Evolutionary conservation across 2,888 invertebrate genomes (phyloP).

Genomic region (Tetranychus truncatus): DNA sequence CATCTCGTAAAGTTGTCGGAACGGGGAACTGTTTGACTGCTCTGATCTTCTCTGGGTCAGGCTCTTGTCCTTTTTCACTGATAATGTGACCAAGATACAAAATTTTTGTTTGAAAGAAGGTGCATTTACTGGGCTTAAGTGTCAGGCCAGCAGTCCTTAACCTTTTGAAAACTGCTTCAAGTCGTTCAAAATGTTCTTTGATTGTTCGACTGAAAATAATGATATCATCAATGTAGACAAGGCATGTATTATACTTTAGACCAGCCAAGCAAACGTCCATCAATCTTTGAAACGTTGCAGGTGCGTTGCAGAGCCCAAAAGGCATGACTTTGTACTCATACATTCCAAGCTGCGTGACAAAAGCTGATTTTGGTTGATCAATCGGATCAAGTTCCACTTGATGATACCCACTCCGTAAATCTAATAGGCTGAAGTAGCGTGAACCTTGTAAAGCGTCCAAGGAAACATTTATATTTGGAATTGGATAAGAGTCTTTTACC

Average conservation of each 20-base stretch:
- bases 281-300: conserved; percentile 26
- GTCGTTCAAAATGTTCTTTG: conserved; percentile 21
- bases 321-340: conserved; percentile 25
- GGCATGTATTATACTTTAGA: conserved; percentile 22
- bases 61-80: no score
- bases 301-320: conserved; percentile 26
- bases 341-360: conserved; percentile 24
- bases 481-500: no score
- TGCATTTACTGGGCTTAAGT: no score
- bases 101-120: no score
- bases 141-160: conserved; percentile 23
- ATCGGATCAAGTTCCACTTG: conserved; percentile 25
- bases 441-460: no score
- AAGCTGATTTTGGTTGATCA: conserved; percentile 27
- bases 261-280: conserved; percentile 25
- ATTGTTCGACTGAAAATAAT: conserved; percentile 23
- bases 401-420: conserved; percentile 27
- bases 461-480: no score
- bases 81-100: no score
- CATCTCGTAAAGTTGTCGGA: conserved; percentile 21
- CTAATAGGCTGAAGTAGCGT: conserved; percentile 24
- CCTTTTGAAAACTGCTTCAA: conserved; percentile 25
- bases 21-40: conserved; percentile 22
- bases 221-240: conserved; percentile 27
- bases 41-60: not conserved